Percentiles rank a stretch among this genome's conserved stretches.
These are phyloP conservation scores for Scaptomyza parva DNA, from an alignment of 2,888 invertebrate species.

Conservation along the genomic window DNA sequence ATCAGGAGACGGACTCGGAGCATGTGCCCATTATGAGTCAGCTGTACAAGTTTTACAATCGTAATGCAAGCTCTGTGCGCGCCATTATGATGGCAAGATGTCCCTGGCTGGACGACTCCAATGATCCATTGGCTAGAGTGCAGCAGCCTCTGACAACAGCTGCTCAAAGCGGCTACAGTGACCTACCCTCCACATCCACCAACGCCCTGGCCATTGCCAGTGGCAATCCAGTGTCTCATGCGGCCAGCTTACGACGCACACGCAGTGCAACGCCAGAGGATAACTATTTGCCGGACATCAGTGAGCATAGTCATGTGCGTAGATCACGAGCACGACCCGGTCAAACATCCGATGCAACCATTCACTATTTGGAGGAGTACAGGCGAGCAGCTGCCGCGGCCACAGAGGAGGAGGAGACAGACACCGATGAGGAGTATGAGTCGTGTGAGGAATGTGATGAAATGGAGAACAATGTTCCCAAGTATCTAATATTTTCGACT, in stretches of 20 bases:
- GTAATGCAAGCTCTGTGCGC: constrained; percentile 91
- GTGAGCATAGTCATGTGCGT: constrained; percentile 54
- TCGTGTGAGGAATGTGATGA: constrained; percentile 85
- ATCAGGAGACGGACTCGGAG: constrained; percentile 92
- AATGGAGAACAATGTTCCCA: constrained; percentile 88
- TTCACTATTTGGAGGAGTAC: constrained; percentile 88
- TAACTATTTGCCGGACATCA: constrained; percentile 64
- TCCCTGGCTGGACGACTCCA: constrained; percentile 84
- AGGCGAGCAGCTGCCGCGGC: constrained; percentile 77
- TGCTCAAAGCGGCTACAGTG: neutral
- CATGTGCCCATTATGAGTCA: constrained; percentile 91
- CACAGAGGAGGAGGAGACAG: constrained; percentile 43
- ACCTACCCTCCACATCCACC: constrained; percentile 40
- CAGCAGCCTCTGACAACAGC: neutral
- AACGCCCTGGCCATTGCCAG: constrained; percentile 37
- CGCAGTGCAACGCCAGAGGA: constrained; percentile 64
- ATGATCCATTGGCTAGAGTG: constrained; percentile 70
- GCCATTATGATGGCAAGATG: constrained; percentile 92
- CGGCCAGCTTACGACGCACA: constrained; percentile 68
- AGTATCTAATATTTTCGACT: constrained; percentile 91
- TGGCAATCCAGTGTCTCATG: constrained; percentile 82
- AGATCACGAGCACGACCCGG: constrained; percentile 44
- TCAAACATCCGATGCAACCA: constrained; percentile 80
- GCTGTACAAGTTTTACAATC: constrained; percentile 91
- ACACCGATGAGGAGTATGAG: constrained; percentile 53